These are phyloP conservation scores for Turritopsis dohrnii DNA, from an alignment of 30 jellyfish, hydroid and myxozoan species.

Conservation along the genomic window DNA sequence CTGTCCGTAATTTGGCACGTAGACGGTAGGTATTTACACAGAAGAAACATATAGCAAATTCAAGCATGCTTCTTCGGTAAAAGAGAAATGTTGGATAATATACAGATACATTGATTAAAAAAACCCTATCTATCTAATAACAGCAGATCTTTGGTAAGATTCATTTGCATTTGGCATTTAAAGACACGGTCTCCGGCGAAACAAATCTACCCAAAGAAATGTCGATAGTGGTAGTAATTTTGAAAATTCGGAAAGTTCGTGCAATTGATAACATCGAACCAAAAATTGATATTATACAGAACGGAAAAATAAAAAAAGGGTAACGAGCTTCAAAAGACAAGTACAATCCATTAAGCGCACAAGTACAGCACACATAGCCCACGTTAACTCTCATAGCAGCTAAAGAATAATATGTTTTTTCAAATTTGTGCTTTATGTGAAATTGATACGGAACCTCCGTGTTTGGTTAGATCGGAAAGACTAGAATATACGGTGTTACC, in stretches of 20 bases:
- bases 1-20: too few species aligned
- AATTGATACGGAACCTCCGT: constrained; percentile 35
- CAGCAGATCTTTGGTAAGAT: neutral
- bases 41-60: too few species aligned
- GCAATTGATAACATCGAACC: neutral
- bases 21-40: too few species aligned
- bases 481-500: constrained; percentile 3
- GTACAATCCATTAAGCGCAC: neutral
- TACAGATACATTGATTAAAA: neutral
- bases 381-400: neutral
- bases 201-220: neutral
- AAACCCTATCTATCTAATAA: too few species aligned
- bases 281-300: neutral
- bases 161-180: neutral
- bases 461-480: constrained; percentile 4
- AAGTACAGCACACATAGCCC: neutral
- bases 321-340: neutral
- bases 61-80: neutral
- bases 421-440: constrained; percentile 35
- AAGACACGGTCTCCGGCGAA: too few species aligned
- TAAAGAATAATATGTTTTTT: neutral
- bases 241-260: neutral
- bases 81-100: neutral
- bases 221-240: neutral
- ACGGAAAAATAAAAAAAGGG: neutral